These are phyloP conservation scores for Corydoras sp. DNA, from an alignment of 2,113 vertebrate genomes.

Conservation along the genomic window DNA sequence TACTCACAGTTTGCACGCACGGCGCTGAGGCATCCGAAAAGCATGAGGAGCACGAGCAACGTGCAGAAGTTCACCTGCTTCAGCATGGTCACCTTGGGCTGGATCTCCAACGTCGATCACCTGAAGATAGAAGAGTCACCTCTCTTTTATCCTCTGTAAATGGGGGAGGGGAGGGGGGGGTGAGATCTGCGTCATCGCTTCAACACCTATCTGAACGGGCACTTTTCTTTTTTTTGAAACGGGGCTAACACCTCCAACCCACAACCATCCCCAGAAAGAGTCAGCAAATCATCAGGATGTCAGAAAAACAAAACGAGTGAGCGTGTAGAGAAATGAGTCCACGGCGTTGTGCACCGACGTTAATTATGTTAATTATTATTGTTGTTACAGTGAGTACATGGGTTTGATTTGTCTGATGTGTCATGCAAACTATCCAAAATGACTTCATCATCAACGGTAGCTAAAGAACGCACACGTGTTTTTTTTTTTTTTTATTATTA, in stretches of 20 bases:
- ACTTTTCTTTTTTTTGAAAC: not conserved
- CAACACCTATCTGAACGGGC: not conserved
- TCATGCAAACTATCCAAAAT: too few species aligned
- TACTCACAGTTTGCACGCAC: slow-evolving; percentile 32
- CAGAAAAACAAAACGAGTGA: too few species aligned
- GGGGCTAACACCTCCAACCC: slow-evolving; percentile 28
- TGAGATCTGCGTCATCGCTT: slow-evolving; percentile 11
- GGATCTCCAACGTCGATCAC: not conserved
- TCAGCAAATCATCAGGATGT: slow-evolving; percentile 20
- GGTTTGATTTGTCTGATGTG: too few species aligned
- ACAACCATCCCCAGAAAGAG: not conserved
- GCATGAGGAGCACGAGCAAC: slow-evolving; percentile 15
- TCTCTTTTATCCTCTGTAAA: slow-evolving; percentile 20
- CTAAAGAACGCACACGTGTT: too few species aligned
- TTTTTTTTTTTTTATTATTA: too few species aligned
- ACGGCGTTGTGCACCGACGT: too few species aligned
- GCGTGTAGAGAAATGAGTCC: too few species aligned
- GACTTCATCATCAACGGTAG: too few species aligned
- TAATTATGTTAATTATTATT: too few species aligned
- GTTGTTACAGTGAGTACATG: too few species aligned
- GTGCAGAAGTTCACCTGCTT: slow-evolving; percentile 1
- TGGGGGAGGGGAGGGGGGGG: not conserved
- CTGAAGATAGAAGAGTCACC: not conserved
- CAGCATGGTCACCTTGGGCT: not conserved
- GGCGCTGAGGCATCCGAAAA: slow-evolving; percentile 30